Base-by-base conservation (phyloP, 1,140 invertebrate species). In the Lineus longissimus region DNA sequence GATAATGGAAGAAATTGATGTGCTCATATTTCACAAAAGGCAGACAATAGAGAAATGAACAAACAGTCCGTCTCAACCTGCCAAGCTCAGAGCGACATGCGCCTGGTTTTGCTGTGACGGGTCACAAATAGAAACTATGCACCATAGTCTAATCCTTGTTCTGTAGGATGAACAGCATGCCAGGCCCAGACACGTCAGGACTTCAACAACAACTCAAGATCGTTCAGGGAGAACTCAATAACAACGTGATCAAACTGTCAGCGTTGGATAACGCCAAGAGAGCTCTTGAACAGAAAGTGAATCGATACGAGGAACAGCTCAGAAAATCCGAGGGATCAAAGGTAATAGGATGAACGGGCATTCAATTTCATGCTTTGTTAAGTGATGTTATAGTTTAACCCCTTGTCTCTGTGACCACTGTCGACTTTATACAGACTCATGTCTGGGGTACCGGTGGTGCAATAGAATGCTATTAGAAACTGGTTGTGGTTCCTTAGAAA, bases 211-310 rank as follows among this genome's bases (percentile, higher is more conserved):
- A 79, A 63, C 65, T 76, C 2, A 63, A 70, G n/a, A 75, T 76
- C 19, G 65, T 77, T 64, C 70, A 79, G 62, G 76, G 72, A 55
- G 77, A 79, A 61, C 63, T 79, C 23, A 70, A 64, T 7, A 76
- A 60, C 57, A 75, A 73, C 64, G 69, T 62, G 0, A 31, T 70
- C 13, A 75, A 73, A 47, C 61, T 77, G 31, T 73, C 69, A 55
- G 61, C 72, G 9, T 62, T 64, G 56, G 76, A 78, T 36, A 74
- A 75, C 43, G 59, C 69, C 29, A 76, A 70, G 63, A 73, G 65
- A 31, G 29, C 67, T 19, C 15, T 71, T 27, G 72, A 78, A 59
- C 29, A 61, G 27, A 76, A 76, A 63, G 43, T 74, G 15, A 47
- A 58, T 1, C 70, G 71, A 55, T 61, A 61, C 41, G 76, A 78